A percentile compares a stretch with the other conserved stretches of the same genome.
These are phyloP conservation scores for Propithecus deckenii DNA, from an alignment of 2,797 vertebrate genomes.

Conservation along the genomic window DNA sequence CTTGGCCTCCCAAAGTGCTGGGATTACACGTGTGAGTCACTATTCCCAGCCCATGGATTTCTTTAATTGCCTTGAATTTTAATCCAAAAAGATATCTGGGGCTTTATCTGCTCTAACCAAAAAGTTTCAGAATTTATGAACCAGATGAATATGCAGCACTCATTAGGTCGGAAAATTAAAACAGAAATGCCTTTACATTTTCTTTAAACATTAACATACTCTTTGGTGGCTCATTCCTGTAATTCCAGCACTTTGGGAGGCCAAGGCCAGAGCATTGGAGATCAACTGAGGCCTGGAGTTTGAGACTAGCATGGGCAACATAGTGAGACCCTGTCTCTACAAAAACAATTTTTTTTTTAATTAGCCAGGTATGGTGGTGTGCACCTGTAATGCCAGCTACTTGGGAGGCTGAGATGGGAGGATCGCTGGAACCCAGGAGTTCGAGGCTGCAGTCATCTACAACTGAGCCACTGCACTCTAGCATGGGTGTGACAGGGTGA, in stretches of 20 bases:
- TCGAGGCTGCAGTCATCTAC: neutral
- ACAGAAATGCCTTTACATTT: neutral
- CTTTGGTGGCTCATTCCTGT: neutral
- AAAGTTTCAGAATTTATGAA: conserved; percentile 58
- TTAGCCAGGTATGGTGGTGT: neutral
- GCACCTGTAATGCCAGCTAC: neutral
- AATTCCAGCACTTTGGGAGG: neutral
- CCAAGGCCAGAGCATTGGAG: neutral
- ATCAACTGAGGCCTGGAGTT: neutral
- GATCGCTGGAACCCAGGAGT: neutral
- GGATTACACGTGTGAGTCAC: neutral
- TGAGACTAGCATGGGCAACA: neutral
- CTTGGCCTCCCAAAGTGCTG: neutral
- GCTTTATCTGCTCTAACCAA: neutral
- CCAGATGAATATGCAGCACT: conserved; percentile 19
- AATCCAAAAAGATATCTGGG: conserved; percentile 35
- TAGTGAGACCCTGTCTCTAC: neutral
- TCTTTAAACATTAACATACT: conserved; percentile 46
- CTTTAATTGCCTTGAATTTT: conserved; percentile 52
- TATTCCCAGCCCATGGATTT: neutral
- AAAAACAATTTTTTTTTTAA: neutral
- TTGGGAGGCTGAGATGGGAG: neutral
- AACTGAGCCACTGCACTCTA: neutral
- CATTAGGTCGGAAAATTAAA: conserved; percentile 37
- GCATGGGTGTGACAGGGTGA: neutral